Evolutionary conservation across 2,113 vertebrate species (phyloP).

Genomic region (Dolichallabes microphthalmus): DNA sequence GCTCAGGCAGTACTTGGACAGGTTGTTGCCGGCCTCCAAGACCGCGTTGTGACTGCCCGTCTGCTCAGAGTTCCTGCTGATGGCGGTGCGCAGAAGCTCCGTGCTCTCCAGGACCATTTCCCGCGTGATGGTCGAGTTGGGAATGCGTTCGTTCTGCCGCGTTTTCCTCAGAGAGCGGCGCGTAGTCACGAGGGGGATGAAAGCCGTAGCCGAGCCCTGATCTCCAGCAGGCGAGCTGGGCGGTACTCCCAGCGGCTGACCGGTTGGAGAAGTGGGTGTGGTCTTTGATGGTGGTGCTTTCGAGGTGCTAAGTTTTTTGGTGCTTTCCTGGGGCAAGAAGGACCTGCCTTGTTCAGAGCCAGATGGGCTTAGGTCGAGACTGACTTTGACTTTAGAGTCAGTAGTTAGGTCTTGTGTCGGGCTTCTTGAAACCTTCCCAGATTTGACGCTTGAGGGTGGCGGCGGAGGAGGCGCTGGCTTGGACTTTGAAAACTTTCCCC

Average conservation of each 20-base stretch:
- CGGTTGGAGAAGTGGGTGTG: constrained; percentile 62
- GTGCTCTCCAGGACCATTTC: constrained; percentile 87
- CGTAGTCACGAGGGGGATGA: constrained; percentile 88
- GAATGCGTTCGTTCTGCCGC: constrained; percentile 83
- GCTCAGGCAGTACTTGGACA: constrained; percentile 90
- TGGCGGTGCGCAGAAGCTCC: constrained; percentile 82
- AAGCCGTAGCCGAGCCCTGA: constrained; percentile 73
- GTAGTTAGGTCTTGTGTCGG: constrained; percentile 75
- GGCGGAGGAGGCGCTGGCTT: constrained; percentile 89
- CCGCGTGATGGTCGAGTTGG: constrained; percentile 85
- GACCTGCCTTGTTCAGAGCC: constrained; percentile 65
- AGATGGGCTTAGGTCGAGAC: constrained; percentile 66
- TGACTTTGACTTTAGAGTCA: constrained; percentile 74
- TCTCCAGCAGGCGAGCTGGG: constrained; percentile 59
- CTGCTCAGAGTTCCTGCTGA: constrained; percentile 89
- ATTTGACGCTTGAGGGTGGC: constrained; percentile 71
- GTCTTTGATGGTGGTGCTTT: constrained; percentile 78
- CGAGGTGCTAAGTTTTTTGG: constrained; percentile 78
- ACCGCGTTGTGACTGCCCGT: constrained; percentile 91
- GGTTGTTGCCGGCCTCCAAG: constrained; percentile 94
- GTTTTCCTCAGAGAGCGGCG: constrained; percentile 91
- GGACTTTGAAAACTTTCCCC: constrained; percentile 82
- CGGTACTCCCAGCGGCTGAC: constrained; percentile 59
- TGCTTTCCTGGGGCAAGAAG: constrained; percentile 59
- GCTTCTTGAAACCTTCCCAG: constrained; percentile 76